Base-by-base conservation (phyloP, 2,888 invertebrate species). In the Sarcophaga variegata region DNA sequence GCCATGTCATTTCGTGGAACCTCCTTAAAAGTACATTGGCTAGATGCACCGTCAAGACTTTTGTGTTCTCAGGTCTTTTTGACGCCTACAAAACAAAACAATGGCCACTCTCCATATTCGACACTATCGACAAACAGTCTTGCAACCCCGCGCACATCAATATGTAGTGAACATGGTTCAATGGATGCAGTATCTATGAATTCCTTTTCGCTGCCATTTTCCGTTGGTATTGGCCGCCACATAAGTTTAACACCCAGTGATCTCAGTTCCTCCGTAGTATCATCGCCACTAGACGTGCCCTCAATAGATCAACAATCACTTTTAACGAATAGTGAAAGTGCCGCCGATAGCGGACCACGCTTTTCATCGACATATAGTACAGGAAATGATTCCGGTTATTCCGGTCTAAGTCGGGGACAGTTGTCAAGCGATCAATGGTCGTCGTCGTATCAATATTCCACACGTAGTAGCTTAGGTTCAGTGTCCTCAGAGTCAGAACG, bases 1-100 rank as follows among this genome's bases (percentile, higher is more conserved):
- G 97, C 97, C 2, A 97, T 98, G 96, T 97, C 97, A 89, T 97
- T 96, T 93, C 96, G 96, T 91, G 97, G 97, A 79, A 96, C 97
- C 60, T 96, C 97, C n/a, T 95, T 97, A 88, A 98, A 98, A 94
- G 97, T 95, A 4, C 95, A 95, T 89, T 94, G 94, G 90, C 90
- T 95, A 87, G 93, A 93, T 37, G 92, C 93, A 2, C 94, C 95
- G 4, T 90, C 93, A 0, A 92, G 94, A 72, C 92, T 95, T 79
- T 87, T 95, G 92, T 95, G 95, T 92, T 95, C 95, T 1, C 95
- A 95, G 92, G 95, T 95, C 17, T 95, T 95, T 91, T 94, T 95
- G 85, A 94, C 95, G 88, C 95, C 95, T 1, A 91, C 93, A 89
- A 89, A 86, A 12, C 74, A 88, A 59, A 84, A 78, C 64, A 89